These are phyloP conservation scores for Sclerurus mexicanus DNA, from an alignment of 2,113 vertebrate species.

Conservation along the genomic window DNA sequence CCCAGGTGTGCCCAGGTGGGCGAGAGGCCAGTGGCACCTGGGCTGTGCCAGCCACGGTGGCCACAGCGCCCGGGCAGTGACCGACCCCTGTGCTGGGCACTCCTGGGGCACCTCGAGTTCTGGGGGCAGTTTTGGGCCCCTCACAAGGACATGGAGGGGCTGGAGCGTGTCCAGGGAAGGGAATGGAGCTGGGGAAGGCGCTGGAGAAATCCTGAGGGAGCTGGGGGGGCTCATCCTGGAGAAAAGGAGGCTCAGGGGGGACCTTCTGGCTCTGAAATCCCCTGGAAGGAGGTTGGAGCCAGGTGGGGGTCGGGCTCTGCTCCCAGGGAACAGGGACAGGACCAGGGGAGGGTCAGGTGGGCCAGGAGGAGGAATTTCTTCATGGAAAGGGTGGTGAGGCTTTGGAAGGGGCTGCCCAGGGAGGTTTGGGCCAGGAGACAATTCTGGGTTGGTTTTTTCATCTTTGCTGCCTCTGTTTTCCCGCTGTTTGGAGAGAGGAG, in stretches of 20 bases:
- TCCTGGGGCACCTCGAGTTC: background rate
- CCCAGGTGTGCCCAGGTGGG: background rate
- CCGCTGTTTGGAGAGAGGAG: background rate
- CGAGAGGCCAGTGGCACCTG: background rate
- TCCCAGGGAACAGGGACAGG: background rate
- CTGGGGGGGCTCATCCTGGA: background rate
- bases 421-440: no score
- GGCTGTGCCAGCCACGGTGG: background rate
- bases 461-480: background rate
- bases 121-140: background rate
- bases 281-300: background rate
- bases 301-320: accelerated
- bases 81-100: background rate
- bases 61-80: background rate
- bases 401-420: background rate
- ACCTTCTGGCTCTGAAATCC: background rate
- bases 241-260: background rate
- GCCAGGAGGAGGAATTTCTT: background rate
- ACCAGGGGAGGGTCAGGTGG: background rate
- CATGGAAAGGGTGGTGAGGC: accelerated
- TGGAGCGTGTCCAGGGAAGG: accelerated
- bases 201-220: background rate
- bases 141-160: accelerated
- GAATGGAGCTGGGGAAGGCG: background rate
- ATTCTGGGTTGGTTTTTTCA: accelerated